A percentile compares a stretch with the other conserved stretches of the same genome.
Conservation (phyloP, 2,888 invertebrate species). For the Sphecodes monilicornis region DNA sequence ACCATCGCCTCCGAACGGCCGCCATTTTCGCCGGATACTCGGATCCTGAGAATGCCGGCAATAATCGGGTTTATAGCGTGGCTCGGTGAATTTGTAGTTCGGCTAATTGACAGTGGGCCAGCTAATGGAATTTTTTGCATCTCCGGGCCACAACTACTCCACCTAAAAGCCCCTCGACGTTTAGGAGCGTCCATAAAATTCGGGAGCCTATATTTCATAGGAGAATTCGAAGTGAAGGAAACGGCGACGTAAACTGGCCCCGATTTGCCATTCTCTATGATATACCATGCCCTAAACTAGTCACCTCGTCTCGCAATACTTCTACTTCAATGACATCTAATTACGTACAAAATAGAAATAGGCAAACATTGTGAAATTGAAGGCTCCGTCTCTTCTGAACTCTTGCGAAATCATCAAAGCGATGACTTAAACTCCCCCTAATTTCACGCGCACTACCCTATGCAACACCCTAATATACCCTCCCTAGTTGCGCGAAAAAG, state of each 20-base stretch:
- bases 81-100: constrained; percentile 28
- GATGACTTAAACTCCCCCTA: background rate
- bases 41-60: constrained; percentile 13
- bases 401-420: too few species aligned
- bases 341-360: too few species aligned
- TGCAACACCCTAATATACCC: background rate
- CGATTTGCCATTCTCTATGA: too few species aligned
- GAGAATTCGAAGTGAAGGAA: background rate
- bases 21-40: constrained; percentile 14
- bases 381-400: too few species aligned
- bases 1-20: constrained; percentile 18
- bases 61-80: constrained; percentile 39
- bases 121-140: constrained; percentile 23
- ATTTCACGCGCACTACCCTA: background rate
- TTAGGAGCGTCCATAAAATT: background rate
- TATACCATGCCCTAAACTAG: too few species aligned
- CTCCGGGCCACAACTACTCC: background rate
- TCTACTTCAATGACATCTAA: too few species aligned
- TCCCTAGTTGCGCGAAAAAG: background rate
- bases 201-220: background rate
- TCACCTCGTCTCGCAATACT: too few species aligned
- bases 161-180: background rate
- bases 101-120: constrained; percentile 16
- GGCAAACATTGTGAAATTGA: too few species aligned
- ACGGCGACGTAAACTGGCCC: too few species aligned